Evolutionary conservation across 2,888 invertebrate genomes (phyloP).

Genomic region (Nomada ferruginata): DNA sequence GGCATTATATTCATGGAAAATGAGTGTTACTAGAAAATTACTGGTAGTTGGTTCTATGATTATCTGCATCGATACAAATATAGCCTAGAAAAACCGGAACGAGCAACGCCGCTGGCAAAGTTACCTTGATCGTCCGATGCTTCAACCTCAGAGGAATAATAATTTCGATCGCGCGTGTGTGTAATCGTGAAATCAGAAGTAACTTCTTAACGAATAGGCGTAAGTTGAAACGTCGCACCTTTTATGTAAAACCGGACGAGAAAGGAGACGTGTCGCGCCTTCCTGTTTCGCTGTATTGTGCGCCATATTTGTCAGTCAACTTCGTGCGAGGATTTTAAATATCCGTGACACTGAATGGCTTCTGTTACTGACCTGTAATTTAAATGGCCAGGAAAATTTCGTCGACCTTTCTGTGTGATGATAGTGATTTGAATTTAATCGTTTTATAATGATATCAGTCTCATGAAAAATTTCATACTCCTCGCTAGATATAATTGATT

Average conservation of each 20-base stretch:
- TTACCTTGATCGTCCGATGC: background rate
- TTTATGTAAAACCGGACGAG: conserved; percentile 45
- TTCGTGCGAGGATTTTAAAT: conserved; percentile 5
- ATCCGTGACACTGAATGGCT: no score
- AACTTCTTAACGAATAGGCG: conserved; percentile 23
- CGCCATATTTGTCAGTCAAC: conserved; percentile 17
- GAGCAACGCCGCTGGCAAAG: background rate
- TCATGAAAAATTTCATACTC: no score
- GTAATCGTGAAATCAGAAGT: background rate
- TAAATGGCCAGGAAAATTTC: no score
- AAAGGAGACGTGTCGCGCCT: background rate
- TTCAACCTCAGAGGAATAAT: background rate
- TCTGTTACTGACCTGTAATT: no score
- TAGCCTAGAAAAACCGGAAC: no score
- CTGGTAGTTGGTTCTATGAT: no score
- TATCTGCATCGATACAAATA: no score
- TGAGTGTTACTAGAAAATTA: no score
- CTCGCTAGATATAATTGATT: background rate
- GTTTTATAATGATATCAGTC: no score
- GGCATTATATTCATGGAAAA: no score
- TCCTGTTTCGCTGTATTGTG: conserved; percentile 23
- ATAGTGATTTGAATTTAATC: no score
- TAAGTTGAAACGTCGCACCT: conserved; percentile 27
- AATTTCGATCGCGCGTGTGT: background rate
- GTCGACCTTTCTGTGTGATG: no score